A percentile compares a stretch with the other conserved stretches of the same genome.
Conservation (phyloP, 2,797 vertebrate species). For the Periophthalmus magnuspinnatus region DNA sequence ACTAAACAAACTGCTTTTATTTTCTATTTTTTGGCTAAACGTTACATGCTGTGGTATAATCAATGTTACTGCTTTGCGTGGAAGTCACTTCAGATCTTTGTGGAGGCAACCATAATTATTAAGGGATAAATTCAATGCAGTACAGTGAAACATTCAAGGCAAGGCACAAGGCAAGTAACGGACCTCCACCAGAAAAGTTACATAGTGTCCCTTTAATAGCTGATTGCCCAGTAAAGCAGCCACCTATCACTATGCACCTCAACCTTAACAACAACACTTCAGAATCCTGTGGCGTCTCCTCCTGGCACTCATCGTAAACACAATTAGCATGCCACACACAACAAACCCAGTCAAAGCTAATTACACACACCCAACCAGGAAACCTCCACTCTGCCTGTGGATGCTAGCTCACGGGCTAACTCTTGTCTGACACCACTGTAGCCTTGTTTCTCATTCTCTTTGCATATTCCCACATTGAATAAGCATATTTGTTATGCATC, state of each 20-base stretch:
- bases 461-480: conserved; percentile 34
- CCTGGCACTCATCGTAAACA: conserved; percentile 39
- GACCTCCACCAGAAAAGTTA: too few species aligned
- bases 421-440: conserved; percentile 18
- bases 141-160: neutral
- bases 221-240: neutral
- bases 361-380: conserved; percentile 34
- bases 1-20: too few species aligned
- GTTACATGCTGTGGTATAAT: too few species aligned
- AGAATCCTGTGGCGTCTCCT: neutral
- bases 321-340: conserved; percentile 53
- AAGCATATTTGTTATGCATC: conserved; percentile 59
- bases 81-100: too few species aligned
- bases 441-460: conserved; percentile 11
- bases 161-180: too few species aligned
- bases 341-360: conserved; percentile 41
- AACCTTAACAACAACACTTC: neutral
- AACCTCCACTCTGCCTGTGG: conserved; percentile 24
- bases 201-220: too few species aligned
- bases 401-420: conserved; percentile 36
- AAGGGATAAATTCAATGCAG: neutral
- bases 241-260: neutral
- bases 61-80: too few species aligned
- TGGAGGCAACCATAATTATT: too few species aligned
- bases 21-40: too few species aligned